Evolutionary conservation across 2,888 invertebrate genomes (phyloP).

Genomic region (Nebria salina): DNA sequence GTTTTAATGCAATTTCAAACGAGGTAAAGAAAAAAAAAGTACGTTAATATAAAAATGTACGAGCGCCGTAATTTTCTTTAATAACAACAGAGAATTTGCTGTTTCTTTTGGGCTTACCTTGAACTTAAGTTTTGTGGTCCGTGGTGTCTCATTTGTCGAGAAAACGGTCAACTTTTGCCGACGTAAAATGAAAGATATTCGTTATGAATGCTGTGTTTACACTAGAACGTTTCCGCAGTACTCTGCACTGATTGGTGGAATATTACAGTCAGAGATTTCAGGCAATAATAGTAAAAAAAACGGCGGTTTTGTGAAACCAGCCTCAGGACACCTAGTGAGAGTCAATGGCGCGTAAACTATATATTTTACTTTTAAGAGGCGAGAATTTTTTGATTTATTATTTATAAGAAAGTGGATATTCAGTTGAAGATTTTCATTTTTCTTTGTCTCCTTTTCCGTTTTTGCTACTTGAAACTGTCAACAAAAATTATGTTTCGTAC

Average conservation of each 20-base stretch:
- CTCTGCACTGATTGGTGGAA: not conserved
- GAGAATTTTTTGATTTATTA: not conserved
- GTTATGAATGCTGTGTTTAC: not conserved
- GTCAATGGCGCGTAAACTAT: not conserved
- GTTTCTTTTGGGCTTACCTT: conserved; percentile 28
- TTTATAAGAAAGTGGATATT: not conserved
- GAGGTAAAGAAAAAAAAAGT: conserved; percentile 18
- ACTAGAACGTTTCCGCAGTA: not conserved
- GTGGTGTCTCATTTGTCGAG: too few relatives aligned
- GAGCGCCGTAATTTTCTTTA: conserved; percentile 36
- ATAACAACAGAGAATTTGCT: conserved; percentile 25
- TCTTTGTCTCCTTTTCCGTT: not conserved
- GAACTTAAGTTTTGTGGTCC: conserved; percentile 16
- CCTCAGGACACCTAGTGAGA: not conserved
- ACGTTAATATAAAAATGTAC: conserved; percentile 39
- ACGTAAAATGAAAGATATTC: not conserved
- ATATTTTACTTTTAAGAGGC: not conserved
- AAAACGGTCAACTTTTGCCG: too few relatives aligned
- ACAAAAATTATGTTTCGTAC: not conserved
- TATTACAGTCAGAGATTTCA: not conserved
- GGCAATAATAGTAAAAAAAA: not conserved
- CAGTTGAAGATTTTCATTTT: not conserved
- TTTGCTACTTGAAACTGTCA: not conserved
- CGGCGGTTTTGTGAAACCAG: not conserved
- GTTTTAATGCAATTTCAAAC: conserved; percentile 34